Conservation (phyloP, 2,113 vertebrate genomes). For the Ochotona princeps region DNA sequence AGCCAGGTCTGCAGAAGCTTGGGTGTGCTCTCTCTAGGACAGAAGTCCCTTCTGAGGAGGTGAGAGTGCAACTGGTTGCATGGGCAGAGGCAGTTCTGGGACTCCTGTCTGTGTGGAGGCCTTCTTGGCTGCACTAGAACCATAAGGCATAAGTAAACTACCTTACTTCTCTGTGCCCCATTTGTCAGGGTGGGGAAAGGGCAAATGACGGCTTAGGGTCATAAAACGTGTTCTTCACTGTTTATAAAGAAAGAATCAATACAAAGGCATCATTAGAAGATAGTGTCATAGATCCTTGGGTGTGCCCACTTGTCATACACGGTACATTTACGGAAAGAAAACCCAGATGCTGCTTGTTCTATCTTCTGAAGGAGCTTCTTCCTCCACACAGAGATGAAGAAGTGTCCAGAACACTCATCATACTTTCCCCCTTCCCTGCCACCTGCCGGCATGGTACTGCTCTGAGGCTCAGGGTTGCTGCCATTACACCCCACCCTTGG, state of each 20-base stretch:
- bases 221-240: constrained; percentile 11
- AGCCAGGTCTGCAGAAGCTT: neutral
- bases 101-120: neutral
- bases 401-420: neutral
- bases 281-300: constrained; percentile 5
- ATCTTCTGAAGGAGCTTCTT: neutral
- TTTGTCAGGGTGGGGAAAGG: neutral
- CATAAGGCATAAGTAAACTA: neutral
- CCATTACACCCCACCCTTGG: neutral
- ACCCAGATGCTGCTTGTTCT: neutral
- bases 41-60: neutral
- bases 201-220: neutral
- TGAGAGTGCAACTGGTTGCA: neutral
- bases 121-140: neutral
- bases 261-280: constrained; percentile 5
- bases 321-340: neutral
- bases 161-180: neutral
- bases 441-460: neutral
- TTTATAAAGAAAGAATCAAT: constrained; percentile 39
- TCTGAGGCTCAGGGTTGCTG: neutral
- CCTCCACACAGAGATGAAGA: neutral
- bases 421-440: neutral
- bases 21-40: neutral
- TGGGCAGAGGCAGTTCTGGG: neutral
- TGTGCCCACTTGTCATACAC: neutral